phyloP scores from a whole-genome alignment of 2,113 vertebrate species.

The Fulmarus glacialis region DNA sequence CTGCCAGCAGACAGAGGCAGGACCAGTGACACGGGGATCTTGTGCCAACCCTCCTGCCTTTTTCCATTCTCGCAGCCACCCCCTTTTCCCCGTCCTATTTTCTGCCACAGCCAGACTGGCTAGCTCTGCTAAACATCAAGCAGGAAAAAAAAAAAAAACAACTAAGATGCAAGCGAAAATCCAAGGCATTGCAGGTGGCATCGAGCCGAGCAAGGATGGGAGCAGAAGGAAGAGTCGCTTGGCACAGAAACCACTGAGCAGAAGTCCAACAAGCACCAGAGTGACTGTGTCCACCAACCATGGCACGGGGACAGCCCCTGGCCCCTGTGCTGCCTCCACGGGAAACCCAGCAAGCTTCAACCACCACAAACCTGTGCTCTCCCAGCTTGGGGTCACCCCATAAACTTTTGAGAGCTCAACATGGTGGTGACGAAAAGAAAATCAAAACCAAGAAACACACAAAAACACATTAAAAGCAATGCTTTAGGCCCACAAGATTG shows the following conservation, averaged over 20 bases:
- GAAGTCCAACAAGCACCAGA: neutral
- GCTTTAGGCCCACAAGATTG: neutral
- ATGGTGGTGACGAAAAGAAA: neutral
- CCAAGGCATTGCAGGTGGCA: neutral
- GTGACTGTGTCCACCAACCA: accelerated
- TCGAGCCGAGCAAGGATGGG: neutral
- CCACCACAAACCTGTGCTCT: neutral
- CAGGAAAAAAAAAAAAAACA: neutral
- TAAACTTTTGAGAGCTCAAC: neutral
- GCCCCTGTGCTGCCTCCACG: accelerated
- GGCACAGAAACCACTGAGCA: neutral
- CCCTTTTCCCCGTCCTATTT: neutral
- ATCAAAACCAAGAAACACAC: neutral
- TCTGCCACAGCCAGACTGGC: neutral
- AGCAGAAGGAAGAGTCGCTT: neutral
- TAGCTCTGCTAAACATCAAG: neutral
- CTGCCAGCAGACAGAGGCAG: neutral
- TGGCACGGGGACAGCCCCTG: neutral
- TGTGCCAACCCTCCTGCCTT: neutral
- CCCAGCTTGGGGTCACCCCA: neutral
- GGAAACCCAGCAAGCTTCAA: neutral
- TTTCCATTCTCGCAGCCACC: neutral
- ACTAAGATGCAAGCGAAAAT: neutral
- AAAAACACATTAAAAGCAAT: neutral
- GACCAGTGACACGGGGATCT: accelerated